A percentile compares a stretch with the other conserved stretches of the same genome.
These are phyloP conservation scores for Acronicta alni DNA, from an alignment of 2,888 invertebrate genomes.

Conservation along the genomic window DNA sequence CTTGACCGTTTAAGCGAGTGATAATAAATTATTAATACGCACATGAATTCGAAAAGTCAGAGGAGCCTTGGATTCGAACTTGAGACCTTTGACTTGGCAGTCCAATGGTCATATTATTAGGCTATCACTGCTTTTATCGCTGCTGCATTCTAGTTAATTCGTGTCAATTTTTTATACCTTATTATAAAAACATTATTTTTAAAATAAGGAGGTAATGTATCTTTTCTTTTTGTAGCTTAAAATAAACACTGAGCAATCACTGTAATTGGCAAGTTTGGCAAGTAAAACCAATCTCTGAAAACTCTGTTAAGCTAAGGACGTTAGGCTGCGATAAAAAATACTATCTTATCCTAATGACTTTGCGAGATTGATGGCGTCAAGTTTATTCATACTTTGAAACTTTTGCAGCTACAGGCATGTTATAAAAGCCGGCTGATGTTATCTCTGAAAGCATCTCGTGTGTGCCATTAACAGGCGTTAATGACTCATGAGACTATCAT, in stretches of 20 bases:
- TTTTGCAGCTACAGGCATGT: slow-evolving; percentile 36
- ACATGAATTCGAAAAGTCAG: too few species aligned
- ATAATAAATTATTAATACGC: too few species aligned
- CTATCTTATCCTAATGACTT: slow-evolving; percentile 1
- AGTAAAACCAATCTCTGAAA: neutral
- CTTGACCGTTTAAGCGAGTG: too few species aligned
- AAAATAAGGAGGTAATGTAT: too few species aligned
- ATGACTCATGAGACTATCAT: slow-evolving; percentile 43
- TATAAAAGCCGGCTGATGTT: slow-evolving; percentile 43
- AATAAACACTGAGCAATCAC: neutral
- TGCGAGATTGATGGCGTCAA: slow-evolving; percentile 10
- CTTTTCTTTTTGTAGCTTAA: neutral
- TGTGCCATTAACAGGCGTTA: slow-evolving; percentile 46
- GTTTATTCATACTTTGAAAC: slow-evolving; percentile 27
- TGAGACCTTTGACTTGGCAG: too few species aligned
- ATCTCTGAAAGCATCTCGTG: slow-evolving; percentile 47
- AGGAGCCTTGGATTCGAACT: too few species aligned
- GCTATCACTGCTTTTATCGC: too few species aligned
- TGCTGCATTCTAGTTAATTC: too few species aligned
- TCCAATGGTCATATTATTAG: too few species aligned
- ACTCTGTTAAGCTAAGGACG: neutral
- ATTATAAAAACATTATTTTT: too few species aligned
- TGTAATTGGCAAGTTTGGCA: neutral
- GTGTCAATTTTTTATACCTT: too few species aligned
- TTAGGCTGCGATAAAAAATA: neutral